Evolutionary conservation across 2,113 vertebrate species (phyloP), one percentile per base, ranked within the genome.

Genomic region (Damaliscus lunatus): DNA sequence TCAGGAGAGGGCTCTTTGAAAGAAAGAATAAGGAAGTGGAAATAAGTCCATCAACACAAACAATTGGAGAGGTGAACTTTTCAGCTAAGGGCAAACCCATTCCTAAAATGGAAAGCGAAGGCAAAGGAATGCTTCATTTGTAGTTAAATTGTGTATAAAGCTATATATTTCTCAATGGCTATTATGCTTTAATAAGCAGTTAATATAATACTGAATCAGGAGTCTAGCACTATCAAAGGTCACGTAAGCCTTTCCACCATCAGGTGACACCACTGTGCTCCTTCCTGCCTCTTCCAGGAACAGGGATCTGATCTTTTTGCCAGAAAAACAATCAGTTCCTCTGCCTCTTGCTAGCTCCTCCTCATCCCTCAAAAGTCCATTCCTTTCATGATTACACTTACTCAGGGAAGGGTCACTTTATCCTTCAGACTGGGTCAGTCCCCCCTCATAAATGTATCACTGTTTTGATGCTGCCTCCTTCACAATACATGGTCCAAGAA

Each of bases 11-110:
- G 17, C 31, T 84, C 50, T 90, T 78, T 89, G 91, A 91, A 91
- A 91, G 87, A 78, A 94, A 89, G 46, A 91, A 77, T 29, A 86
- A 96, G 50, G 55, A 90, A 88, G 83, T 55, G 71, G 84, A 91
- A 97, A 88, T 60, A 52, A 93, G 19, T 23, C 62, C 82, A 52
- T 59, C 15, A 85, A 50, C 57, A 60, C 5, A 85, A 95, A 91
- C 21, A 82, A 43, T 14, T 17, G 12, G 57, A 88, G 6, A 94
- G 64, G 71, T 86, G 57, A 83, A 88, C 53, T 78, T 94, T 82
- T 62, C n/a, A 62, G 14, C 29, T 81, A 88, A 88, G 19, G 33
- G 36, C 31, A 92, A 77, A 92, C 4, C 11, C 8, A 25, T n/a
- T 52, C 12, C 36, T 36, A 27, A 91, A 88, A 74, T 4, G 36